Evolutionary conservation across 2,888 invertebrate species (phyloP), one percentile per base, ranked within the genome.

Genomic region (Tetramorium bicarinatum): DNA sequence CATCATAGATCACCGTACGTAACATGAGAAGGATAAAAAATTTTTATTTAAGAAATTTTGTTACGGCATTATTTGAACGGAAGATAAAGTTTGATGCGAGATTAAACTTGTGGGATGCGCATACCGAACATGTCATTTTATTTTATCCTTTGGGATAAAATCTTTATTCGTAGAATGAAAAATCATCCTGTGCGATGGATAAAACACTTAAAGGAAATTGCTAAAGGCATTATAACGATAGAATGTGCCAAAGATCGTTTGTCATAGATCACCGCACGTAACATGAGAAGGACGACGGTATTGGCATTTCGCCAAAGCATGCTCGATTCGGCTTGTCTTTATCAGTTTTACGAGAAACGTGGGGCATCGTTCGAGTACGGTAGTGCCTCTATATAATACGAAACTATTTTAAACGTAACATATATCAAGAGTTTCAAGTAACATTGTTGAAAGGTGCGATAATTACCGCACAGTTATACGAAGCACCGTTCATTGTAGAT

Each of bases 301-400:
- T 81, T 81, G 84, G 81, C 67, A 21, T 29, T 34, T 67, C 13
- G 84, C 80, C 84, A 84, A 59, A 52, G 29, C 44, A 29, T 13
- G 56, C 29, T 76, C 52, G 76, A 64, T n/a, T 25, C 44, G 41
- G 15, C 52, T n/a, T 44, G 67, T 80, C 80, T 81, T 66, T 62
- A 74, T 80, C 81, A 25, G 15, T 74, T 75, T 81, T 49, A 21
- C 62, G 66, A 61, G 54, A 47, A 47, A n/a, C 11, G 3, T 13
- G 54, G 61, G 29, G 13, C 61, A 56, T 69, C 47, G 56, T 49
- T 38, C 72, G 71, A 59, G 49, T 44, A 15, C 44, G 41, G 13
- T 9, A n/a, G 44, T 25, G 18, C 15, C 61, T 59, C 47, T 13
- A 21, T 6, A 52, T 21, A 49, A 25, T 49, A 29, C 34, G 21